Evolutionary conservation across 2,888 invertebrate species (phyloP).

Genomic region (Abrostola tripartita): DNA sequence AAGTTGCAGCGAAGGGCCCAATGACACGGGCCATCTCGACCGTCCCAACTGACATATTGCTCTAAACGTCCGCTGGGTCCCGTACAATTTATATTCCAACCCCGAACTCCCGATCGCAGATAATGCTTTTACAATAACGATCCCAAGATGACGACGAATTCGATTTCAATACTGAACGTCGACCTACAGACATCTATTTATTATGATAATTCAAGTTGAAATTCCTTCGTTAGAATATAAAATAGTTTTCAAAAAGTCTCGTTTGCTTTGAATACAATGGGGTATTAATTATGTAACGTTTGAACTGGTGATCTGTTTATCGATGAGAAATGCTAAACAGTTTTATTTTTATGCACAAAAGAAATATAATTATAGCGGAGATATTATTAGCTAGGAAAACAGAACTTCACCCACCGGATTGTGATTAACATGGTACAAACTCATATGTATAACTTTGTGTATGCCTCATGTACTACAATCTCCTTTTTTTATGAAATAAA

Average conservation of each 20-base stretch:
- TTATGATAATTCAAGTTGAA: constrained; percentile 67
- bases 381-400: too few relatives aligned
- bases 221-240: constrained; percentile 61
- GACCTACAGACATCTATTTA: constrained; percentile 62
- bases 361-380: background rate
- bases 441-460: too few relatives aligned
- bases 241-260: constrained; percentile 47
- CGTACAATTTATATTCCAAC: constrained; percentile 81
- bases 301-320: constrained; percentile 46
- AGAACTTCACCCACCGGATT: too few relatives aligned
- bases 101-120: constrained; percentile 77
- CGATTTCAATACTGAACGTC: constrained; percentile 73
- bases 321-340: constrained; percentile 27
- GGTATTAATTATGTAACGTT: constrained; percentile 46
- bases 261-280: constrained; percentile 55
- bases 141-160: constrained; percentile 78
- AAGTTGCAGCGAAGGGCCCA: constrained; percentile 52
- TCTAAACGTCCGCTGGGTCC: constrained; percentile 69
- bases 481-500: too few relatives aligned
- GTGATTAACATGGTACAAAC: too few relatives aligned
- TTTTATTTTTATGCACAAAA: background rate
- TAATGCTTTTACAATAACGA: constrained; percentile 86
- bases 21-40: constrained; percentile 58
- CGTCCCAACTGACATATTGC: constrained; percentile 80
- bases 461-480: too few relatives aligned